A percentile compares a stretch with the other conserved stretches of the same genome.
Evolutionary conservation across 2,888 invertebrate species (phyloP).

Genomic region (Ernsta delagoae): DNA sequence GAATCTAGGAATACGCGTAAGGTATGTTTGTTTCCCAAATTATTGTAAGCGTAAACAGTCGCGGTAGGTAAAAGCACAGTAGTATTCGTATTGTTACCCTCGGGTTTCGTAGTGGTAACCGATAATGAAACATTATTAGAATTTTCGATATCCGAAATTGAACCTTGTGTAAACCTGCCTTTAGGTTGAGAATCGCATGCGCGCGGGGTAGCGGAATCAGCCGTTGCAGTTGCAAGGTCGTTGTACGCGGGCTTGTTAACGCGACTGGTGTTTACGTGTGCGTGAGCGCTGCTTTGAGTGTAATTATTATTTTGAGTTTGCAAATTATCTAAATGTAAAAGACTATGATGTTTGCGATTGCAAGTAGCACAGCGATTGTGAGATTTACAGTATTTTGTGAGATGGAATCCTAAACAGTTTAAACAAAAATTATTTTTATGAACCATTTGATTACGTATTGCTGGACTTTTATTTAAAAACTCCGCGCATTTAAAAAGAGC

Average conservation of each 20-base stretch:
- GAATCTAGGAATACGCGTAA: slow-evolving; percentile 1
- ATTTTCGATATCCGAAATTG: not conserved
- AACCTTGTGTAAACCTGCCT: not conserved
- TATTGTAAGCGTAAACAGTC: slow-evolving; percentile 5
- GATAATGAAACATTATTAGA: slow-evolving; percentile 1
- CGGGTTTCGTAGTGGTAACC: not conserved
- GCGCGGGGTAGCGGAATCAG: not conserved
- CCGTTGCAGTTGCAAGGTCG: not conserved
- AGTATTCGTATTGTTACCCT: not conserved
- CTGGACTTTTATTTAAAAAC: slow-evolving; percentile 2
- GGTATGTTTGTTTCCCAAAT: not conserved
- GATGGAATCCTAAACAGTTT: not conserved
- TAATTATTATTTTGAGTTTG: not conserved
- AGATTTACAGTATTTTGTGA: slow-evolving; percentile 3
- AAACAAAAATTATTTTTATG: slow-evolving; percentile 1
- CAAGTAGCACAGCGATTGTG: not conserved
- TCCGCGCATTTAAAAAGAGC: slow-evolving; percentile 5
- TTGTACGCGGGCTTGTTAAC: not conserved
- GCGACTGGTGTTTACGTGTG: not conserved
- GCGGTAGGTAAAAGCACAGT: slow-evolving; percentile 6
- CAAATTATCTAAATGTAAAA: not conserved
- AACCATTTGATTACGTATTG: not conserved
- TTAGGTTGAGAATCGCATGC: slow-evolving; percentile 1
- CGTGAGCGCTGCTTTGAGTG: not conserved
- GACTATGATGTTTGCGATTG: not conserved